These are phyloP conservation scores for Harpagus bidentatus DNA, from an alignment of 2,113 vertebrate genomes.

Conservation along the genomic window DNA sequence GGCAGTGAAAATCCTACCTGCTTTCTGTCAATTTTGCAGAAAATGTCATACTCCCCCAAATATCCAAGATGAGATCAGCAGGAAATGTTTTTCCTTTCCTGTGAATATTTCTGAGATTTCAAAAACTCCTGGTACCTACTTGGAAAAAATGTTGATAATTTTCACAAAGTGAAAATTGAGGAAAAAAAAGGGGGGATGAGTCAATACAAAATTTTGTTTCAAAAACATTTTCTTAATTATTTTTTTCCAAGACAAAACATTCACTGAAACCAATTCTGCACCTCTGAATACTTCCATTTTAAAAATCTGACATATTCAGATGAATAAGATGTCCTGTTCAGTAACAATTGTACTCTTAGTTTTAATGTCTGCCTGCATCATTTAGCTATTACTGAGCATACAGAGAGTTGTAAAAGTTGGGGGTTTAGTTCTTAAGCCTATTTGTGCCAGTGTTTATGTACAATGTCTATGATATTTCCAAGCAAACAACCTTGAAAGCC, in stretches of 20 bases:
- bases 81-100: neutral
- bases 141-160: neutral
- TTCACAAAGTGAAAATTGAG: neutral
- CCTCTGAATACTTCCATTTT: neutral
- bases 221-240: neutral
- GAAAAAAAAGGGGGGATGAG: too few relatives aligned
- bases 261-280: neutral
- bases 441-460: neutral
- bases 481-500: neutral
- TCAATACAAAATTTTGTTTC: neutral
- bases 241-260: neutral
- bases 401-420: neutral
- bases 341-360: neutral
- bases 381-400: neutral
- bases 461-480: neutral
- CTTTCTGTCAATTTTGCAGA: neutral
- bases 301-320: neutral
- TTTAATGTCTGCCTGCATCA: neutral
- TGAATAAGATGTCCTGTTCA: neutral
- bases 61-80: neutral
- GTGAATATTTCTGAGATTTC: neutral
- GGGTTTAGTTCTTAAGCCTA: neutral
- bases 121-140: neutral
- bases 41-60: neutral
- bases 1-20: conserved; percentile 5